phyloP scores from a whole-genome alignment of 2,113 vertebrate species.

The Petrocephalus microphthalmus region DNA sequence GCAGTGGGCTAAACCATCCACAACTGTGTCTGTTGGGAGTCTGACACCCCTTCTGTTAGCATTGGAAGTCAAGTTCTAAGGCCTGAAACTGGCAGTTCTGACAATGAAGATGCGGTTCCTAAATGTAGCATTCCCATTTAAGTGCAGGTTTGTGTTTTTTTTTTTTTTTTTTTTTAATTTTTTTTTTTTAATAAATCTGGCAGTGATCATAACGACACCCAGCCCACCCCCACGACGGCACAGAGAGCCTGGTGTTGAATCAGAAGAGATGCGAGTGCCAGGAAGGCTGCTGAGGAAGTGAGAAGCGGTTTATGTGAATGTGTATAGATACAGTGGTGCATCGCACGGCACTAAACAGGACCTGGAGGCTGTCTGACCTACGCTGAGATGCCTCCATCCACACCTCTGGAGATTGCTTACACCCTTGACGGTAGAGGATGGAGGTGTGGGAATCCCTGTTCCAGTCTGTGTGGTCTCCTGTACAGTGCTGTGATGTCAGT shows the following conservation, averaged over 20 bases:
- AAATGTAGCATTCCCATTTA: background rate
- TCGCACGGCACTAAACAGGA: conserved; percentile 13
- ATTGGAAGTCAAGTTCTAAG: background rate
- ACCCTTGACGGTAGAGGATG: background rate
- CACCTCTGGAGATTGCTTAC: background rate
- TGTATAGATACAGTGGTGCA: conserved; percentile 14
- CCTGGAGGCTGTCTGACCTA: background rate
- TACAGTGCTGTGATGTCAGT: background rate
- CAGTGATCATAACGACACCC: background rate
- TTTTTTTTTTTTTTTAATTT: background rate
- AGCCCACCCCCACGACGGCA: background rate
- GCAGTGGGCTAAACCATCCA: background rate
- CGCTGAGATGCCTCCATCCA: background rate
- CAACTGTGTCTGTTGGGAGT: background rate
- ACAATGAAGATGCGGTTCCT: background rate
- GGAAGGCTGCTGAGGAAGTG: conserved; percentile 21
- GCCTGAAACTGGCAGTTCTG: background rate
- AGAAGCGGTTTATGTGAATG: conserved; percentile 19
- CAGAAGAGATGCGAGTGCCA: background rate
- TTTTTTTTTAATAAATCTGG: background rate
- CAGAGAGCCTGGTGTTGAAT: conserved; percentile 24
- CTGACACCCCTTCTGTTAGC: background rate
- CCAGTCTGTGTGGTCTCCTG: background rate
- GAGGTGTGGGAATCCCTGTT: background rate
- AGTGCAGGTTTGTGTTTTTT: background rate